Evolutionary conservation across 1,140 invertebrate genomes (phyloP).

Genomic region (Euwallacea fornicatus): DNA sequence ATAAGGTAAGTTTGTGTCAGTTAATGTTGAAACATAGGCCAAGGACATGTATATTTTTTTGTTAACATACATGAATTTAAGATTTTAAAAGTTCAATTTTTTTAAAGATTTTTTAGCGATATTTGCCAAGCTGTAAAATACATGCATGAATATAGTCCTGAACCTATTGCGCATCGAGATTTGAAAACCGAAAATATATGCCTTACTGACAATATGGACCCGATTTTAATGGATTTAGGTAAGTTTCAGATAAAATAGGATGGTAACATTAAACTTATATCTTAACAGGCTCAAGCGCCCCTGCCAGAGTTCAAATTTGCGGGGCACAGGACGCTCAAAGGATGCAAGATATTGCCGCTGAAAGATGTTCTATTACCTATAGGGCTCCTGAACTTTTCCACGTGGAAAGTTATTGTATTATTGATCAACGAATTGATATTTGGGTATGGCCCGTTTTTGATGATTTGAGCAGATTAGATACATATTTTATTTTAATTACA

Average conservation of each 20-base stretch:
- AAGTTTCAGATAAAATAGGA: not conserved
- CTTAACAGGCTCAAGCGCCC: constrained; percentile 69
- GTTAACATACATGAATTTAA: not conserved
- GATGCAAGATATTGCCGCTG: constrained; percentile 79
- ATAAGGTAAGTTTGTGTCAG: constrained; percentile 16
- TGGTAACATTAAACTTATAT: not conserved
- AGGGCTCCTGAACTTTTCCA: constrained; percentile 86
- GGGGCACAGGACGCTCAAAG: constrained; percentile 70
- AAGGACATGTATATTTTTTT: not conserved
- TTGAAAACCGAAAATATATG: constrained; percentile 84
- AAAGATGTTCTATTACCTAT: constrained; percentile 86
- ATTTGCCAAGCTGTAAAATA: constrained; percentile 76
- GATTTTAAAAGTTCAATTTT: not conserved
- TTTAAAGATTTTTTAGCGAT: constrained; percentile 65
- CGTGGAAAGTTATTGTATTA: constrained; percentile 75
- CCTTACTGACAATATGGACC: constrained; percentile 69
- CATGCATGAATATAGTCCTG: constrained; percentile 73
- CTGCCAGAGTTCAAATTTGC: constrained; percentile 74
- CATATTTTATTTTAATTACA: constrained; percentile 54
- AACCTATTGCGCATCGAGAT: constrained; percentile 79
- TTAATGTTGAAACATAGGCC: not conserved
- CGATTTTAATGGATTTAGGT: constrained; percentile 83
- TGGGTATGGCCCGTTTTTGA: constrained; percentile 64
- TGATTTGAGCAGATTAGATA: too few relatives aligned
- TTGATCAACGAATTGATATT: constrained; percentile 85